Conservation (phyloP, 2,797 vertebrate species). For the Mormyrus hasselquistii region DNA sequence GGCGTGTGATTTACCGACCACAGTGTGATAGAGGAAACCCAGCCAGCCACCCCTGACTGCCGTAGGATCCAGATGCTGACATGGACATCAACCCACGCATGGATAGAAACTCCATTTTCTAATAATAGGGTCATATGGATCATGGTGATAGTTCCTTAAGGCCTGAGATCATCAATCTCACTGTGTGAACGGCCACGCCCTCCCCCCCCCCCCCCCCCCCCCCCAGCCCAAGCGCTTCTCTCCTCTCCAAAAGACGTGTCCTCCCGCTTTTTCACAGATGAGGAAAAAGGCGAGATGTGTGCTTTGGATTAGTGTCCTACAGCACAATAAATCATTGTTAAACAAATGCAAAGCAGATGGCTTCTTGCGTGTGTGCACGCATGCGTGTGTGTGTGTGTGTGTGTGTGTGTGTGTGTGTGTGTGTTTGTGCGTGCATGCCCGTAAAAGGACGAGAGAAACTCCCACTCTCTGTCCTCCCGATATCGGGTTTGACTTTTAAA, state of each 20-base stretch:
- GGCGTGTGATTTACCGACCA: neutral
- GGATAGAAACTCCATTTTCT: neutral
- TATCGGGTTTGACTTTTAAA: neutral
- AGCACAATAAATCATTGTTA: constrained; percentile 76
- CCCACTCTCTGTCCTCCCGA: constrained; percentile 55
- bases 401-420: too few species aligned
- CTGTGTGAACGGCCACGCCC: neutral
- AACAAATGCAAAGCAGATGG: constrained; percentile 76
- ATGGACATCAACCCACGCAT: neutral
- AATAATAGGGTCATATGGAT: neutral
- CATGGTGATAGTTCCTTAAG: neutral
- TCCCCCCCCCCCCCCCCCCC: neutral
- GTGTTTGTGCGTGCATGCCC: neutral
- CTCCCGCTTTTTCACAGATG: constrained; percentile 42
- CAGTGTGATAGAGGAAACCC: neutral
- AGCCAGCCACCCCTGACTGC: neutral
- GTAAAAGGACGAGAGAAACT: constrained; percentile 30
- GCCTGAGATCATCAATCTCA: neutral
- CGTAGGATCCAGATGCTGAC: neutral
- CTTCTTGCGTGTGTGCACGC: constrained; percentile 41
- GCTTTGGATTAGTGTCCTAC: constrained; percentile 70
- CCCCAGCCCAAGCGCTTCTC: constrained; percentile 57
- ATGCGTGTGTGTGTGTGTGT: neutral
- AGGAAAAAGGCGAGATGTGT: constrained; percentile 60
- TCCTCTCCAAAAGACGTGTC: constrained; percentile 62